Conservation (phyloP, 2,797 vertebrate genomes). For the Tangara arthus region DNA sequence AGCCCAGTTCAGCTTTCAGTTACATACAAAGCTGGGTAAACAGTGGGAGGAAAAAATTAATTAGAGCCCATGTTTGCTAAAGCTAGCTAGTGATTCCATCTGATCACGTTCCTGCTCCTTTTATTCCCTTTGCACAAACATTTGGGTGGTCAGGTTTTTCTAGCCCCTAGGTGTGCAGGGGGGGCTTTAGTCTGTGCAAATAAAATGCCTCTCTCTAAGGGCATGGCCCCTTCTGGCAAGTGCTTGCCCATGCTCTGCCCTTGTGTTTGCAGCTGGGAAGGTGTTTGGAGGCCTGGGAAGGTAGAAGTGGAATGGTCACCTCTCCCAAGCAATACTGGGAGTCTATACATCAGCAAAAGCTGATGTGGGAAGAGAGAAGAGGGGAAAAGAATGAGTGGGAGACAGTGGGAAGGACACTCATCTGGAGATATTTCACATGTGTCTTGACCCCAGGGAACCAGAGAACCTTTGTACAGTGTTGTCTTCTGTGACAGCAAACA, state of each 20-base stretch:
- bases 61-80: constrained; percentile 56
- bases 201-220: background rate
- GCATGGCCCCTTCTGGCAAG: background rate
- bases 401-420: background rate
- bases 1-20: constrained; percentile 48
- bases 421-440: background rate
- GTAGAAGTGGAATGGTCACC: background rate
- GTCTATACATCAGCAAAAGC: background rate
- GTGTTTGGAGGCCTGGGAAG: background rate
- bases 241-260: background rate
- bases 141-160: constrained; percentile 44
- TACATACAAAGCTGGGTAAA: constrained; percentile 64
- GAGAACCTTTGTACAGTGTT: background rate
- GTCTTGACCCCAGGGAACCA: background rate
- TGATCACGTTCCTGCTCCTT: constrained; percentile 41
- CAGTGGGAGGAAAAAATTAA: constrained; percentile 64
- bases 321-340: background rate
- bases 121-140: constrained; percentile 57
- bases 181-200: constrained; percentile 22
- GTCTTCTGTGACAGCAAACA: background rate
- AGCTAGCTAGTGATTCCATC: constrained; percentile 32
- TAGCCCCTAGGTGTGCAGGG: background rate
- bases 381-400: background rate
- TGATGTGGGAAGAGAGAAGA: background rate
- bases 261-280: background rate